Evolutionary conservation across 1,140 invertebrate species (phyloP), one percentile per base, ranked within the genome.

Genomic region (Meteorus sp.): DNA sequence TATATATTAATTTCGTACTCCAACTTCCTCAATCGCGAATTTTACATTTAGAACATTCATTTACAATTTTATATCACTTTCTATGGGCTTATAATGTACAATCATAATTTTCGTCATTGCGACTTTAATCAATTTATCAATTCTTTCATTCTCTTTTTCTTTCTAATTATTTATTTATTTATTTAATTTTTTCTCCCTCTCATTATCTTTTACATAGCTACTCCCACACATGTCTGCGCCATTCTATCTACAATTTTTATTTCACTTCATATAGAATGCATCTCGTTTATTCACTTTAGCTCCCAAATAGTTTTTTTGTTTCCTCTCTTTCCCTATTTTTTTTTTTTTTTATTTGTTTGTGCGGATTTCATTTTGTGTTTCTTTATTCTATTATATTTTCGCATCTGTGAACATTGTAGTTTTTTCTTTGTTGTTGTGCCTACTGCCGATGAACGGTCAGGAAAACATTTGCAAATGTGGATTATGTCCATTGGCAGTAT

Each of bases 41-140:
- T 62, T 66, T 71, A 74, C 66, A 75, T 69, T 72, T 75, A 71
- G 68, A 76, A 75, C 70, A 74, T 66, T 72, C 73, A 70, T 69
- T 70, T 74, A 74, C 71, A 68, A 64, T 69, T 65, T 70, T 66
- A 64, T 61, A 65, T 75, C 69, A 62, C 57, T 65, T 54, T 59
- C 69, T 76, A 73, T 67, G 56, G 56, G 63, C 67, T 72, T 75
- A 67, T 17, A 63, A 63, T 63, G 54, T 63, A 63, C 62, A 63
- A 48, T 54, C n/a, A n/a, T 35, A 63, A 57, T 58, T 59, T 33
- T 51, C 35, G 55, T 54, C 51, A 29, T 55, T 53, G 57, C 57
- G 57, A 53, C 43, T 43, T 22, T 51, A 39, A 43, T 52, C 39
- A 20, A 35, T 48, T 17, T 56, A 6, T 54, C 48, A 11, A 22